Evolutionary conservation across 2,888 invertebrate species (phyloP).

Genomic region (Neoascia interrupta): DNA sequence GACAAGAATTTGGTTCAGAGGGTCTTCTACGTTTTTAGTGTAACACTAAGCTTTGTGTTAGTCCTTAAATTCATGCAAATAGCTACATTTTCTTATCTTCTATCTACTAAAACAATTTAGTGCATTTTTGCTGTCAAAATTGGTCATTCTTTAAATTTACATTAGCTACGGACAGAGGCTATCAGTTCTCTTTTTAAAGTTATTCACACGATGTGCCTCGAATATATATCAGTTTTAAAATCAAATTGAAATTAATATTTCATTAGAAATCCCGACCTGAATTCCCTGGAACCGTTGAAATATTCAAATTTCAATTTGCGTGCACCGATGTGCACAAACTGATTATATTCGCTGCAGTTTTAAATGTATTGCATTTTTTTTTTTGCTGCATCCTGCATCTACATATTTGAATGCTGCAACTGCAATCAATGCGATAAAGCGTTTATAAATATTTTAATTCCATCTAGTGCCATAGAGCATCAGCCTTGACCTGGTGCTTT

Average conservation of each 20-base stretch:
- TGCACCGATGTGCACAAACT: slow-evolving; percentile 48
- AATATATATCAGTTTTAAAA: slow-evolving; percentile 57
- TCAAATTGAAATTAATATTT: slow-evolving; percentile 69
- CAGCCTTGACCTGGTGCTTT: slow-evolving; percentile 44
- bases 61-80: no score
- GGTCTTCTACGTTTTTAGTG: no score
- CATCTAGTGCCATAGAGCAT: neutral
- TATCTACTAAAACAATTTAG: no score
- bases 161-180: no score
- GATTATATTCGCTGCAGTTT: slow-evolving; percentile 47
- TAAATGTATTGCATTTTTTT: neutral
- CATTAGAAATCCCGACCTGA: slow-evolving; percentile 51
- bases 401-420: slow-evolving; percentile 11
- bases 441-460: slow-evolving; percentile 31
- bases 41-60: no score
- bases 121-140: no score
- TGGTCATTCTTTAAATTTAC: no score
- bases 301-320: slow-evolving; percentile 67
- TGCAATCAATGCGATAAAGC: slow-evolving; percentile 22
- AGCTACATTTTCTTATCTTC: no score
- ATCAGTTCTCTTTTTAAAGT: no score
- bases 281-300: slow-evolving; percentile 44
- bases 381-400: neutral
- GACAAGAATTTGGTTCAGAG: no score
- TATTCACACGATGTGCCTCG: neutral